Conservation (phyloP, 2,888 invertebrate genomes). For the Acrobasis consociella region DNA sequence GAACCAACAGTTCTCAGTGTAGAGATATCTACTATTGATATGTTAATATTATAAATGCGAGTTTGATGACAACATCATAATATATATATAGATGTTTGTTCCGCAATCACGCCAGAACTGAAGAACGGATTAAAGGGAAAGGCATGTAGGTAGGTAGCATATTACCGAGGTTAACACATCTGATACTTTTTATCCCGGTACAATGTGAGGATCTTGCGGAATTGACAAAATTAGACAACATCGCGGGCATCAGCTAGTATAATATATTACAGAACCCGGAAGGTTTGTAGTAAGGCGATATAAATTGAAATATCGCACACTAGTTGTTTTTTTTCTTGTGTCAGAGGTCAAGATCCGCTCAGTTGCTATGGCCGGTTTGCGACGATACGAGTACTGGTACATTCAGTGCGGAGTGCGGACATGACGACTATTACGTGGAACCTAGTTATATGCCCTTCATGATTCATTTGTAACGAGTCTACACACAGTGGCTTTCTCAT, state of each 20-base stretch:
- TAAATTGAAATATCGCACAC: conserved; percentile 16
- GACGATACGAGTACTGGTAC: not conserved
- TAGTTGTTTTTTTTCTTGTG: conserved; percentile 2
- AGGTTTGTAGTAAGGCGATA: conserved; percentile 4
- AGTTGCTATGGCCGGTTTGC: conserved; percentile 5
- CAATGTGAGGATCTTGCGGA: too few relatives aligned
- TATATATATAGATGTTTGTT: too few relatives aligned
- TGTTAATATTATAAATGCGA: too few relatives aligned
- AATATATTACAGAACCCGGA: not conserved
- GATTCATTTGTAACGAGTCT: not conserved
- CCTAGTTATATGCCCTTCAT: not conserved
- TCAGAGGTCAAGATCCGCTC: conserved; percentile 11
- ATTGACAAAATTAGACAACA: too few relatives aligned
- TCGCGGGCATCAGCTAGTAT: not conserved
- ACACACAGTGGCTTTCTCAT: not conserved
- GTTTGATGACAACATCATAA: too few relatives aligned
- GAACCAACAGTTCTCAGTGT: too few relatives aligned
- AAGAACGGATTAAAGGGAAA: too few relatives aligned
- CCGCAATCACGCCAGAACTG: too few relatives aligned
- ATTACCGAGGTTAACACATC: too few relatives aligned
- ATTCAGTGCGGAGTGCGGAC: not conserved
- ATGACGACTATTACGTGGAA: not conserved
- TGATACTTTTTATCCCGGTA: too few relatives aligned
- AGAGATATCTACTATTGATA: too few relatives aligned
- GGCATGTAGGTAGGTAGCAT: too few relatives aligned